These are phyloP conservation scores for Darevskia nairensis DNA, from an alignment of 2,797 vertebrate species.

Conservation along the genomic window DNA sequence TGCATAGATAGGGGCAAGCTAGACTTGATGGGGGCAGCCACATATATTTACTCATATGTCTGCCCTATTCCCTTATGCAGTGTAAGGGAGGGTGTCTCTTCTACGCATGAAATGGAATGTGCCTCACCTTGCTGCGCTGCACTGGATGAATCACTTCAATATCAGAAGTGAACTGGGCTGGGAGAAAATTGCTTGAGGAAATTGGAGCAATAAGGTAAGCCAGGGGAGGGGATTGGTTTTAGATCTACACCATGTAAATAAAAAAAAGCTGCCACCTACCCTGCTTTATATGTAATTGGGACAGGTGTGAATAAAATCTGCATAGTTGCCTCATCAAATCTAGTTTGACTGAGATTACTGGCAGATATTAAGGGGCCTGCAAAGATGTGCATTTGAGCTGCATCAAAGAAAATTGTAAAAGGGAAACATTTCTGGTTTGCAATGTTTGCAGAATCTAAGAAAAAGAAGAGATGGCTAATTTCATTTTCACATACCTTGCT, in stretches of 20 bases:
- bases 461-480: slow-evolving; percentile 54
- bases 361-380: neutral
- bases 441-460: slow-evolving; percentile 34
- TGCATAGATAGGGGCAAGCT: neutral
- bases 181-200: neutral
- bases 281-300: neutral
- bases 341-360: neutral
- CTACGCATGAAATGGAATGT: neutral
- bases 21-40: neutral
- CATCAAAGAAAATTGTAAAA: slow-evolving; percentile 46
- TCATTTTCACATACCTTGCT: slow-evolving; percentile 44
- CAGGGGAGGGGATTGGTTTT: neutral
- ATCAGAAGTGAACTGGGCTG: neutral
- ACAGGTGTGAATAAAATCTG: neutral
- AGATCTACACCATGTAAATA: neutral
- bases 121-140: neutral
- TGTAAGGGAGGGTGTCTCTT: too few species aligned
- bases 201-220: neutral
- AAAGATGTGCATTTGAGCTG: slow-evolving; percentile 52
- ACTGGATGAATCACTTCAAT: neutral
- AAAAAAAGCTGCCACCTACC: neutral
- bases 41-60: neutral
- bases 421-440: slow-evolving; percentile 54
- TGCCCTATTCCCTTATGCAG: neutral
- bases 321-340: neutral